Evolutionary conservation across 1,140 invertebrate genomes (phyloP).

Genomic region (Apis laboriosa): DNA sequence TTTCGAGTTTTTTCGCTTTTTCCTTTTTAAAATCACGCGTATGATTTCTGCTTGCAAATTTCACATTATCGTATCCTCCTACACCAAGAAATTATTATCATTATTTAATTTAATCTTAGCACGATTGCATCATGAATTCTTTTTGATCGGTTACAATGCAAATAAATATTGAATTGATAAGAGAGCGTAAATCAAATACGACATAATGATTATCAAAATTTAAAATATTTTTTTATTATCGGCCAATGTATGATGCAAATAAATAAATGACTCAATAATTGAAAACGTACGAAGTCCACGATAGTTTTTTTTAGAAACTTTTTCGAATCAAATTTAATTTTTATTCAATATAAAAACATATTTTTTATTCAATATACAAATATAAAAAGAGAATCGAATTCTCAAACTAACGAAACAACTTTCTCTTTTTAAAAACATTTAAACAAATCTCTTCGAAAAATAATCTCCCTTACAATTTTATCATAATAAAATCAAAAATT

Average conservation of each 20-base stretch:
- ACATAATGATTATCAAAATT: conserved; percentile 12
- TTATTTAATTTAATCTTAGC: too few relatives aligned
- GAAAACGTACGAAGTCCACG: conserved; percentile 21
- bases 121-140: background rate
- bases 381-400: too few relatives aligned
- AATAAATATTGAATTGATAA: background rate
- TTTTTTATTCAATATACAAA: too few relatives aligned
- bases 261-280: conserved; percentile 12
- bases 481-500: too few relatives aligned
- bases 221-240: conserved; percentile 14
- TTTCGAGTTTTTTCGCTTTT: background rate
- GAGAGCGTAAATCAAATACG: background rate
- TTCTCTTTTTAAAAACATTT: too few relatives aligned
- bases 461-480: too few relatives aligned
- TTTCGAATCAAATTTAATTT: too few relatives aligned
- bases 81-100: background rate
- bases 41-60: background rate
- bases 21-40: background rate
- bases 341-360: too few relatives aligned
- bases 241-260: background rate
- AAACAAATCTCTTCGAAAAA: too few relatives aligned
- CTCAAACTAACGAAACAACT: too few relatives aligned
- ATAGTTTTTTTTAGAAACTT: background rate
- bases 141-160: background rate
- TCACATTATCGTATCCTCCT: background rate